These are phyloP conservation scores for Medauroidea extradentata DNA, from an alignment of 1,140 invertebrate genomes.

Conservation along the genomic window DNA sequence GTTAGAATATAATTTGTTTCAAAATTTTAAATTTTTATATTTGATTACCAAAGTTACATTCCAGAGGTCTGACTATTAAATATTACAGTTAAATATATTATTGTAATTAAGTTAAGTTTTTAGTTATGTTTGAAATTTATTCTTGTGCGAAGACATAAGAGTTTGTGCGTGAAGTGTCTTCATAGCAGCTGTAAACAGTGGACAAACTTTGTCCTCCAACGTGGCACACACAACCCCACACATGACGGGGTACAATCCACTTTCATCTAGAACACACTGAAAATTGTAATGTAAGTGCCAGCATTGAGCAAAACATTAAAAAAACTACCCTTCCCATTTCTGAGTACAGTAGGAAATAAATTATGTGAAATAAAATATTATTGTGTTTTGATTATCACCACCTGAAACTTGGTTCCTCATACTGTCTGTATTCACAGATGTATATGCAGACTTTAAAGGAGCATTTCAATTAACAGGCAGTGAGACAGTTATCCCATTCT, in stretches of 20 bases:
- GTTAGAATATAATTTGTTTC: neutral
- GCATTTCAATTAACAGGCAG: no score
- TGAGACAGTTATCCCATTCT: no score
- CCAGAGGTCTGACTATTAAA: constrained; percentile 1
- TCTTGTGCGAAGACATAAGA: neutral
- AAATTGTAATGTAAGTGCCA: constrained; percentile 5
- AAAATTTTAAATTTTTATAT: constrained; percentile 1
- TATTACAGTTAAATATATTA: constrained; percentile 7
- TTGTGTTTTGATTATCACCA: neutral
- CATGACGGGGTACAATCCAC: constrained; percentile 11
- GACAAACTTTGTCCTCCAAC: neutral
- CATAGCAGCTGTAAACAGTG: constrained; percentile 2
- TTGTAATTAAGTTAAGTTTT: constrained; percentile 6
- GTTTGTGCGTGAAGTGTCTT: constrained; percentile 10
- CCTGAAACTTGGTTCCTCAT: no score
- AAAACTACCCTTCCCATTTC: constrained; percentile 5
- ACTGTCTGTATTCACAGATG: no score
- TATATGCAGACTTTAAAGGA: no score
- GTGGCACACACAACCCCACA: constrained; percentile 14
- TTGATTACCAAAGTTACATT: constrained; percentile 9
- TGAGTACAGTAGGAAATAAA: constrained; percentile 18
- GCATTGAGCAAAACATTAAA: constrained; percentile 5
- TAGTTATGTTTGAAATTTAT: neutral
- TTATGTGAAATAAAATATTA: constrained; percentile 10
- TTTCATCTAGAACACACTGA: constrained; percentile 12